Evolutionary conservation across 2,797 vertebrate species (phyloP).

Genomic region (Gobionotothen gibberifrons): DNA sequence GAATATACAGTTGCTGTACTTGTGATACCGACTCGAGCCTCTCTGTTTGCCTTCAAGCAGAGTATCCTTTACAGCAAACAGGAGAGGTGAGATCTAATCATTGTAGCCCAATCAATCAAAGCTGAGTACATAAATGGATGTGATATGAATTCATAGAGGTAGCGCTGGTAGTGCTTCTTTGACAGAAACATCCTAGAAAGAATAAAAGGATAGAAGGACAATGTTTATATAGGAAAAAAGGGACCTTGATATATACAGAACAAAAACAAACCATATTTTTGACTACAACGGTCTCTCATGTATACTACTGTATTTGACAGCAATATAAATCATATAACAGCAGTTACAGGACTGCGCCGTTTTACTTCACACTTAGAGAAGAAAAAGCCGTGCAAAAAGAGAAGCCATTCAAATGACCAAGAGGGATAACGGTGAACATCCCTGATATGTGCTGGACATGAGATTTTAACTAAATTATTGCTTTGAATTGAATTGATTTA

Average conservation of each 20-base stretch:
- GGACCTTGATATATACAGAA: constrained; percentile 13
- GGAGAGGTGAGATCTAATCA: constrained; percentile 31
- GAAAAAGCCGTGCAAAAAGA: constrained; percentile 24
- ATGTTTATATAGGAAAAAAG: constrained; percentile 10
- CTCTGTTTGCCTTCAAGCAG: constrained; percentile 42
- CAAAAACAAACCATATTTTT: constrained; percentile 26
- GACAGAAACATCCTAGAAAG: constrained; percentile 16
- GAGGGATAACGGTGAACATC: constrained; percentile 43
- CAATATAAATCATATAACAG: constrained; percentile 14
- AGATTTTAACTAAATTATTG: constrained; percentile 54
- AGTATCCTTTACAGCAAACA: constrained; percentile 25
- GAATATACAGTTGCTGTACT: constrained; percentile 32
- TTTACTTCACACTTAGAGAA: constrained; percentile 15
- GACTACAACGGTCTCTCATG: constrained; percentile 1
- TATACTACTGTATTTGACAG: constrained; percentile 6
- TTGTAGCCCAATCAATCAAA: constrained; percentile 53
- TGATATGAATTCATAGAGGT: constrained; percentile 24
- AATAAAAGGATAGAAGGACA: background rate
- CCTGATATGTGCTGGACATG: constrained; percentile 47
- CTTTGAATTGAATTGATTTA: too few relatives aligned
- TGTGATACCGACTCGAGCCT: constrained; percentile 39
- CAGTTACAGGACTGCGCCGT: constrained; percentile 3
- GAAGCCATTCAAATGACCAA: constrained; percentile 48
- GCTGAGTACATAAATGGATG: constrained; percentile 32
- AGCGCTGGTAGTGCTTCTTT: constrained; percentile 5